Conservation (phyloP, 2,113 vertebrate species). For the Corythornis madagascariensis region DNA sequence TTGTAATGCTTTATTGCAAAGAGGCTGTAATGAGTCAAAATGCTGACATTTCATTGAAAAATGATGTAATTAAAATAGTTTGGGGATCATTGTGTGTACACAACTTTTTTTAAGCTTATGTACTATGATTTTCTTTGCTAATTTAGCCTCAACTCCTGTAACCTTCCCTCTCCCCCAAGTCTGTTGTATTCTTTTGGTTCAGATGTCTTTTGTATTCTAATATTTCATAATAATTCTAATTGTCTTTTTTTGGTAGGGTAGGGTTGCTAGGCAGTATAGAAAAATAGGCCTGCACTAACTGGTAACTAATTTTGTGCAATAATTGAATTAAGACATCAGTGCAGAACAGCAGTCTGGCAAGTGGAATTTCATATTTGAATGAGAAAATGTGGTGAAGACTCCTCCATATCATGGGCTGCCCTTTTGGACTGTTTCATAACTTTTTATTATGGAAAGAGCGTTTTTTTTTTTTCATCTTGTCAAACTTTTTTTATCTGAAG, state of each 20-base stretch:
- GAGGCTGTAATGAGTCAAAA: background rate
- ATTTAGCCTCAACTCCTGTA: background rate
- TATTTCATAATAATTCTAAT: background rate
- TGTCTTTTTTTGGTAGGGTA: background rate
- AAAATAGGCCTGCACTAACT: background rate
- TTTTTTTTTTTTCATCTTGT: background rate
- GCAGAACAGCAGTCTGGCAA: background rate
- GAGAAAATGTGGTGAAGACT: background rate
- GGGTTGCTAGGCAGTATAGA: background rate
- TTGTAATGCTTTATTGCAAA: background rate
- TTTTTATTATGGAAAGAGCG: background rate
- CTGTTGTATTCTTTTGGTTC: background rate
- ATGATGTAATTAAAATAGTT: background rate
- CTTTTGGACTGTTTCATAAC: background rate
- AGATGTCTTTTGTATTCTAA: background rate
- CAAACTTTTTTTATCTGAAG: background rate
- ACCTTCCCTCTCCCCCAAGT: background rate
- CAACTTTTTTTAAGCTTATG: background rate
- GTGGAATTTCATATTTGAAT: background rate
- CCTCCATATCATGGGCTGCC: background rate
- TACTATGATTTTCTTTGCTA: background rate
- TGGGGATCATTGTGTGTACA: background rate
- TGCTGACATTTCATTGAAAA: background rate
- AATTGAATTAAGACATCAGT: background rate
- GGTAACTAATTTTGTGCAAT: background rate